Conservation (phyloP, 2,888 invertebrate genomes). For the Entomobrya multifasciata region DNA sequence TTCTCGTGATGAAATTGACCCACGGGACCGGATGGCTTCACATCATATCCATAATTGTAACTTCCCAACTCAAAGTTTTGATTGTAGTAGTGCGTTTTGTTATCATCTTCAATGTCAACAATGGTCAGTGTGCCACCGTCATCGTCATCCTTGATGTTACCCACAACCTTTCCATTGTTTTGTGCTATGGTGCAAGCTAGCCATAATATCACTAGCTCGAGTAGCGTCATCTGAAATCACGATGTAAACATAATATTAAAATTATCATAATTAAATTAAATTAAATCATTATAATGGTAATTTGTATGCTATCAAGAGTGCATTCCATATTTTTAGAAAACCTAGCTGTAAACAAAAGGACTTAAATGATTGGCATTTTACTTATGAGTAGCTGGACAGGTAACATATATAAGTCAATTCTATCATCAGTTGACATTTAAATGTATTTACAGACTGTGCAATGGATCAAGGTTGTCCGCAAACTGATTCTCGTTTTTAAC, state of each 20-base stretch:
- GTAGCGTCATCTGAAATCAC: conserved; percentile 55
- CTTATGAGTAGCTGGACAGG: too few relatives aligned
- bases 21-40: conserved; percentile 84
- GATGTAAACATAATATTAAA: background rate
- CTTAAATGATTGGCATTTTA: too few relatives aligned
- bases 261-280: background rate
- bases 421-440: too few relatives aligned
- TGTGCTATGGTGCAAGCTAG: conserved; percentile 41
- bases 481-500: background rate
- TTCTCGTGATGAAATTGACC: conserved; percentile 88
- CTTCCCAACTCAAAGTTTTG: conserved; percentile 90
- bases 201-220: conserved; percentile 37
- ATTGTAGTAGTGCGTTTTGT: conserved; percentile 88
- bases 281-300: background rate
- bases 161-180: conserved; percentile 64
- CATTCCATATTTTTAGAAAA: too few relatives aligned
- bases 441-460: background rate
- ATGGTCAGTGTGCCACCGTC: conserved; percentile 84
- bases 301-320: too few relatives aligned
- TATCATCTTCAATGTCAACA: conserved; percentile 87
- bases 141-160: conserved; percentile 72
- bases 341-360: too few relatives aligned
- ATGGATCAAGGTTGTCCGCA: conserved; percentile 5
- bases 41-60: conserved; percentile 90
- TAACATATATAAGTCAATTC: too few relatives aligned